Base-by-base conservation (phyloP, 2,797 vertebrate genomes). In the Paedocypris micromegethes region DNA sequence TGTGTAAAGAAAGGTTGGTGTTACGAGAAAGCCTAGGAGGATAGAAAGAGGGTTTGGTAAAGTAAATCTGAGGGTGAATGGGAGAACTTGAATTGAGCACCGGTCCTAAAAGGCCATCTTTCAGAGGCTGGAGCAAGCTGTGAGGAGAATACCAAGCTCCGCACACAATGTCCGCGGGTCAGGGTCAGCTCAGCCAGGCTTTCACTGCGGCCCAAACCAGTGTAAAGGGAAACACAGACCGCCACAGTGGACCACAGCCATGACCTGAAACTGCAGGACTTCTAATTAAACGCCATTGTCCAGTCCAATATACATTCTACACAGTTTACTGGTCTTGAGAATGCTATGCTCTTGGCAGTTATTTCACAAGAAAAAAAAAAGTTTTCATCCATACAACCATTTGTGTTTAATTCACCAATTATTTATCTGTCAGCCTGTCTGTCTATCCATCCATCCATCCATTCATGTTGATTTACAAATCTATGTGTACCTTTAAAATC, bases 121-220 rank as follows among this genome's bases (percentile, higher is more conserved):
- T 85, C 77, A 84, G 82, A 82, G 82, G 79, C 81, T 82, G 66
- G 83, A 82, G 77, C 82, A 80, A 65, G 84, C 84, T 85, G 85
- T 79, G 86, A 88, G 87, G 85, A 86, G 89, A 91, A 91, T 91
- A 91, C 86, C 88, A 90, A 91, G 86, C 86, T 86, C 68, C 38
- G 63, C 51, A 73, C 83, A 90, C 88, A 90, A 89, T 88, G 81
- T 78, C 75, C 82, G 79, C 82, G 83, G 86, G 86, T 83, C 85
- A 79, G 80, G 86, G 85, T 86, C 86, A 86, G 77, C 80, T 79
- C 77, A 72, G 86, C 83, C 82, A 85, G 81, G 80, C 83, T 86
- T 87, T 89, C 85, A 82, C 56, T 66, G 67, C 52, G 83, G 82
- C 78, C 84, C 80, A 80, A 78, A 83, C 82, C 81, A 72, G 80